Evolutionary conservation across 2,888 invertebrate species (phyloP), one percentile per base, ranked within the genome.

Genomic region (Nymphalis c-album): DNA sequence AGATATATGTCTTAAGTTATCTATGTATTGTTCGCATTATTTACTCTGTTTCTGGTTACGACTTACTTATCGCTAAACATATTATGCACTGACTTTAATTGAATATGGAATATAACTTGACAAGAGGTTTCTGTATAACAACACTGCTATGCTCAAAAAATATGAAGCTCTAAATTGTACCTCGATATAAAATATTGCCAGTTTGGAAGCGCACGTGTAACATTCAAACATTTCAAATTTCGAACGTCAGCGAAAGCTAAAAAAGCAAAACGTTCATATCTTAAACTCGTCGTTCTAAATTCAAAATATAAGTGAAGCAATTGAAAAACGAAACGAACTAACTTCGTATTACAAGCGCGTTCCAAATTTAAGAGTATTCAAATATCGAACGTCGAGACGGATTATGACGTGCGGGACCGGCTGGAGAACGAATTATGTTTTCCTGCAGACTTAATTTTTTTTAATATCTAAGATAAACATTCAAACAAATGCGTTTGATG

Each of bases 291-390:
- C 86, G 87, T 87, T 90, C 90, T 84, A 90, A 87, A 91, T 90
- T 86, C 88, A 87, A 91, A 91, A 91, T 88, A 86, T 88, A 84
- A 90, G 88, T 90, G 90, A 88, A 89, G 88, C 91, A 89, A 90
- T 90, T 90, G 91, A 90, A 91, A 91, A 91, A 88, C 86, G 90
- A 91, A 89, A 85, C 90, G 85, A 80, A 85, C 82, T 79, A 85
- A 90, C 90, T 90, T 91, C 91, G 82, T 84, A 87, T 90, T 91
- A 88, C 90, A 80, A 80, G 80, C 84, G 85, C 84, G 90, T 87
- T 90, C 91, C 88, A 89, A 90, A 91, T 90, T 88, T 86, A 86
- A 86, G 86, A 82, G 88, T 88, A 91, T 90, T 91, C 90, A 90
- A 90, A 91, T 90, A 88, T 90, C 89, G 89, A 87, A 87, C 82